Evolutionary conservation across 1,140 invertebrate genomes (phyloP).

Genomic region (Oppia nitens): DNA sequence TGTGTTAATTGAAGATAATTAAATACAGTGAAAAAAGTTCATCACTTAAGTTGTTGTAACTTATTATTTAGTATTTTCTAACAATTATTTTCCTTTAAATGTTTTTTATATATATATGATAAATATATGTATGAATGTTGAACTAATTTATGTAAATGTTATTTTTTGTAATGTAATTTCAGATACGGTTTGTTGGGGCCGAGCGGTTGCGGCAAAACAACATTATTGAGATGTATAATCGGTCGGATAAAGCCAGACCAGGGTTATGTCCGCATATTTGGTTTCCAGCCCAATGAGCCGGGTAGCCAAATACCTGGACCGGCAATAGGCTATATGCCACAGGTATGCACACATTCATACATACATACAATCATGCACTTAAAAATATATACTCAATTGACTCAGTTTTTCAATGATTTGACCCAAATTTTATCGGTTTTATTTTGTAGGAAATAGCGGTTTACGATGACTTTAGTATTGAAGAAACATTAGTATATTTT

Average conservation of each 20-base stretch:
- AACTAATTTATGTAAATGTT: too few relatives aligned
- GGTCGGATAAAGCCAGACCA: conserved; percentile 58
- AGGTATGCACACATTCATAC: conserved; percentile 24
- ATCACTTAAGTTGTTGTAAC: too few relatives aligned
- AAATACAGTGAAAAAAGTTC: too few relatives aligned
- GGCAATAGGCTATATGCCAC: conserved; percentile 63
- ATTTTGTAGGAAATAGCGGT: conserved; percentile 61
- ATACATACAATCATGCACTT: background rate
- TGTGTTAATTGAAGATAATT: too few relatives aligned
- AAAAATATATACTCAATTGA: background rate
- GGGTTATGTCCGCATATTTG: conserved; percentile 69
- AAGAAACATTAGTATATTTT: conserved; percentile 88
- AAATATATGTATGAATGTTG: too few relatives aligned
- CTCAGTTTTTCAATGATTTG: background rate
- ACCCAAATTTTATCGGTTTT: background rate
- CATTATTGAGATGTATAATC: conserved; percentile 68
- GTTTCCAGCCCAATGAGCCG: conserved; percentile 56
- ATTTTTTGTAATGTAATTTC: too few relatives aligned
- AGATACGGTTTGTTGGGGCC: conserved; percentile 58
- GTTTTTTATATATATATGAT: too few relatives aligned
- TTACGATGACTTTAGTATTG: conserved; percentile 84
- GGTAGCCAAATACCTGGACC: conserved; percentile 67
- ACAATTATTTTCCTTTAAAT: too few relatives aligned
- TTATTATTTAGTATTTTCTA: too few relatives aligned
- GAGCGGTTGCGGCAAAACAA: conserved; percentile 41